Evolutionary conservation across 2,113 vertebrate species (phyloP).

Genomic region (Epinephelus moara): DNA sequence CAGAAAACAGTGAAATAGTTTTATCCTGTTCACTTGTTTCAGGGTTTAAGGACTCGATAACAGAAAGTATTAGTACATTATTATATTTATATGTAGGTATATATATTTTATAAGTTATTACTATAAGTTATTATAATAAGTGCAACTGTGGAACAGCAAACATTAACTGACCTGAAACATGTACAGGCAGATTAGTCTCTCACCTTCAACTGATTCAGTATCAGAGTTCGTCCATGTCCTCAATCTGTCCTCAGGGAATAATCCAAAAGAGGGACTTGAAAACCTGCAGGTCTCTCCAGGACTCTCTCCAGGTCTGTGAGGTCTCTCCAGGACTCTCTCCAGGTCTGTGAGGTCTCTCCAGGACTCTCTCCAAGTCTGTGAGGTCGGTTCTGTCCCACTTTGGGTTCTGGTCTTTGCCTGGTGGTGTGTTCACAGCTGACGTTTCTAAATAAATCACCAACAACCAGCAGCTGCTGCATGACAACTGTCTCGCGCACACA

Average conservation of each 20-base stretch:
- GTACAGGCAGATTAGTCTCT: background rate
- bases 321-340: background rate
- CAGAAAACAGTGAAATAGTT: no score
- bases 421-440: slow-evolving; percentile 33
- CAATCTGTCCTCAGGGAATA: background rate
- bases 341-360: background rate
- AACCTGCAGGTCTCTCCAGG: slow-evolving; percentile 2
- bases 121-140: no score
- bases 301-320: background rate
- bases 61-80: no score
- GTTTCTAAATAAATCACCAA: slow-evolving; percentile 66
- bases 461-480: slow-evolving; percentile 55
- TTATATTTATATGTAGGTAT: no score
- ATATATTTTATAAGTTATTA: no score
- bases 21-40: no score
- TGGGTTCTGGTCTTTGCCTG: slow-evolving; percentile 10
- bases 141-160: no score
- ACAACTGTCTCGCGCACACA: slow-evolving; percentile 50
- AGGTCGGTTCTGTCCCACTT: background rate
- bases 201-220: slow-evolving; percentile 25
- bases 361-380: background rate
- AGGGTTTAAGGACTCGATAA: no score
- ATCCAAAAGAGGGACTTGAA: no score
- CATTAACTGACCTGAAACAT: no score
- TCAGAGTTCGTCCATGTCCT: slow-evolving; percentile 29